Base-by-base conservation (phyloP, 2,797 vertebrate species). In the Sebastes variabilis region DNA sequence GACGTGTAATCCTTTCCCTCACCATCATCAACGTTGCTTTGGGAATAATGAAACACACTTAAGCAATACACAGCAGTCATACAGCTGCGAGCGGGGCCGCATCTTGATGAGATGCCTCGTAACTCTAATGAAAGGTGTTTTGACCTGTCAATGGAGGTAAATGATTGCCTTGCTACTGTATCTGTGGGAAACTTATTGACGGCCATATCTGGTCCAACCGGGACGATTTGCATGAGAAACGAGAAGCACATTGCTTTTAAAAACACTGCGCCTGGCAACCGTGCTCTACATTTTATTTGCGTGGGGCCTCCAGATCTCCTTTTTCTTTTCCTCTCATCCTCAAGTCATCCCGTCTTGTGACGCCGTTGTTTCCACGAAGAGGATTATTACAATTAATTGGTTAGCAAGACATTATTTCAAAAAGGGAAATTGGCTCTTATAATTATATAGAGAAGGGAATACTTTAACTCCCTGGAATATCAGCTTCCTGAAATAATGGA, bases 41-140 rank as follows among this genome's bases (percentile, higher is more conserved):
- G 91, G 93, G 94, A 95, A 95, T 94, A 95, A 96, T 95, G 94
- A 94, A 95, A 95, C 90, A 92, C 93, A 93, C 93, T 95, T 95
- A 94, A 92, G 93, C 94, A 90, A 89, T 85, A 91, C 87, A 91
- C 91, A 91, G 94, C 92, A 92, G 92, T 91, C 93, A 75, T 91
- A 86, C 92, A 90, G 86, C 87, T 88, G 90, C 84, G 78, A 86
- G 87, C 59, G 72, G 36, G 77, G 81, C 82, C 36, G 87, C 90
- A 93, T 92, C 91, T 90, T 88, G 93, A 95, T 93, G 95, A 95
- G 93, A 90, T 73, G 87, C 84, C 86, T 85, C 89, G 88, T 89
- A 88, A 89, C 88, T 90, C 85, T 90, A 91, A 93, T 88, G 87
- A 92, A 93, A 93, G 90, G 87, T 88, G 92, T 92, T 93, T 89